These are phyloP conservation scores for Strigamia maritima DNA, from an alignment of 2,888 invertebrate species.

Conservation along the genomic window DNA sequence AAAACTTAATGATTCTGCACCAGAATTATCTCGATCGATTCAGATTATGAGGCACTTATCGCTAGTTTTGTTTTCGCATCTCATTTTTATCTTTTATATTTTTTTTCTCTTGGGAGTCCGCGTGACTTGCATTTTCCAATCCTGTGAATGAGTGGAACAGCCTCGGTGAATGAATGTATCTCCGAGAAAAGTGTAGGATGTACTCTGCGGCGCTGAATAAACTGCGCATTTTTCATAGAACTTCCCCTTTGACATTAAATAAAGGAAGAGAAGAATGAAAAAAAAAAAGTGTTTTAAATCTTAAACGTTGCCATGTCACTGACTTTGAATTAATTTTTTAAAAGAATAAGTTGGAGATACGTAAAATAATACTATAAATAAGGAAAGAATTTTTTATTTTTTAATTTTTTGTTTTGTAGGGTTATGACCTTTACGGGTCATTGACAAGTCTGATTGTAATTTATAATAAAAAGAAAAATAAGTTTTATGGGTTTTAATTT, in stretches of 20 bases:
- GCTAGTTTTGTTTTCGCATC: not conserved
- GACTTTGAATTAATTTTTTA: not conserved
- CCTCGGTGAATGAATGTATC: not conserved
- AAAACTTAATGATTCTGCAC: not conserved
- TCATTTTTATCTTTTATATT: not conserved
- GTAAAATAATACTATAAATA: not conserved
- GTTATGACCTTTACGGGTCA: not conserved
- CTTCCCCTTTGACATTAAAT: constrained; percentile 9
- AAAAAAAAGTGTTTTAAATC: not conserved
- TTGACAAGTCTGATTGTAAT: not conserved
- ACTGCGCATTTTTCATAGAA: constrained; percentile 4
- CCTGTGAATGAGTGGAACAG: not conserved
- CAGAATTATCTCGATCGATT: not conserved
- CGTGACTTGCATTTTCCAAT: constrained; percentile 4
- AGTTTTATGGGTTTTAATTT: not conserved
- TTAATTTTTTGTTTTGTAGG: too few species aligned
- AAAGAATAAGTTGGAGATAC: not conserved
- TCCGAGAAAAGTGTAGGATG: not conserved
- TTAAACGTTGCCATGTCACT: not conserved
- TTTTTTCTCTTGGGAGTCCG: not conserved
- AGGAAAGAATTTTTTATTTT: not conserved
- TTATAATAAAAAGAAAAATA: too few species aligned
- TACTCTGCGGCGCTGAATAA: constrained; percentile 1
- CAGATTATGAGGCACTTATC: not conserved
- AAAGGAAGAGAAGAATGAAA: not conserved